Conservation (phyloP, 2,113 vertebrate genomes). For the Zootoca vivipara region DNA sequence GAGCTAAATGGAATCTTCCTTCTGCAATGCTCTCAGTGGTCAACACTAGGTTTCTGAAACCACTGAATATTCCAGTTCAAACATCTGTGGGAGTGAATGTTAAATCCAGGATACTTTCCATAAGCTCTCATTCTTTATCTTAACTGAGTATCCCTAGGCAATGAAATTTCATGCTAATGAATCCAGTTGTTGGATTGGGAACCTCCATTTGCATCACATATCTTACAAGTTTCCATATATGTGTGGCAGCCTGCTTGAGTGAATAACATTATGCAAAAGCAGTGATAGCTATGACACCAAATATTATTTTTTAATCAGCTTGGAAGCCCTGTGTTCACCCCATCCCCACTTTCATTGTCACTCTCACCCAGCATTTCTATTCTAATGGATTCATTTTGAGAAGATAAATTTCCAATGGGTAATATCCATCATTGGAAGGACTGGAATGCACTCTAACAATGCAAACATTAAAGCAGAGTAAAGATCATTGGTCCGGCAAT, state of each 20-base stretch:
- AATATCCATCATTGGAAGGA: slow-evolving; percentile 45
- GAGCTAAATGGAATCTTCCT: background rate
- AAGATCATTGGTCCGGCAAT: slow-evolving; percentile 47
- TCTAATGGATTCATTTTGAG: slow-evolving; percentile 25
- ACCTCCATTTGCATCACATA: background rate
- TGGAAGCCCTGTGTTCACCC: background rate
- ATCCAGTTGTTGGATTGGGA: background rate
- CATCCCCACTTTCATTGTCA: background rate
- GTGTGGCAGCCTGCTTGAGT: background rate
- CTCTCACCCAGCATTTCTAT: background rate
- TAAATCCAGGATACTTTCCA: background rate
- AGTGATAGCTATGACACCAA: background rate
- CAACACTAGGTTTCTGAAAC: background rate
- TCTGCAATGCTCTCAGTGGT: background rate
- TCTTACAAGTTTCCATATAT: background rate
- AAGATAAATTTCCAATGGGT: slow-evolving; percentile 49
- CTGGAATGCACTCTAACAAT: slow-evolving; percentile 56
- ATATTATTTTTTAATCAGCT: slow-evolving; percentile 15
- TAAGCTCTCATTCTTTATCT: background rate
- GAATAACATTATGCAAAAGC: slow-evolving; percentile 13
- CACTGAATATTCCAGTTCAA: background rate
- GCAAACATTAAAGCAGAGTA: slow-evolving; percentile 49
- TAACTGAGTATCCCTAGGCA: background rate
- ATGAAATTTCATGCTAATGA: background rate
- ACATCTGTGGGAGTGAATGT: background rate